These are phyloP conservation scores for Hystrix cristata DNA, from an alignment of 2,113 vertebrate species.

Conservation along the genomic window DNA sequence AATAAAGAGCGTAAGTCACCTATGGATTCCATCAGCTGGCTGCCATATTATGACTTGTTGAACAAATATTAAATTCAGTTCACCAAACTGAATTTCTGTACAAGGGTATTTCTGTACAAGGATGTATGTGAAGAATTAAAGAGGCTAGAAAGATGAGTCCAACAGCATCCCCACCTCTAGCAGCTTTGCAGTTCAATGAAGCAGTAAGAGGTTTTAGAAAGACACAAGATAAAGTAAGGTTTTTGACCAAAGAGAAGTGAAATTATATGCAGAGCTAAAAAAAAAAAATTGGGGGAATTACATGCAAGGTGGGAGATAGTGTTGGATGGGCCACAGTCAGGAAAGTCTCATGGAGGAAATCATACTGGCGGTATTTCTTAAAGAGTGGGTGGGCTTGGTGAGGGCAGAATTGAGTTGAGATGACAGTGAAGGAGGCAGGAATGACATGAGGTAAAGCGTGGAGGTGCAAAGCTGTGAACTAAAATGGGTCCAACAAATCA, in stretches of 20 bases:
- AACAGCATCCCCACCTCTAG: neutral
- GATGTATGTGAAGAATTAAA: neutral
- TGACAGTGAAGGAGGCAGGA: too few relatives aligned
- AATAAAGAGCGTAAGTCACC: neutral
- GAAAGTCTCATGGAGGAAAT: too few relatives aligned
- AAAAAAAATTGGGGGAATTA: neutral
- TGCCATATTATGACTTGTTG: neutral
- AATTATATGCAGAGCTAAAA: neutral
- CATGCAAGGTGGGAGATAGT: too few relatives aligned
- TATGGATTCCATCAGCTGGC: neutral
- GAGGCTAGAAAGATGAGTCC: neutral
- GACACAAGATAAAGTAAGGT: neutral
- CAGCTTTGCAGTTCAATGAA: too few relatives aligned
- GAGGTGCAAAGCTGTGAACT: neutral
- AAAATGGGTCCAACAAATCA: neutral
- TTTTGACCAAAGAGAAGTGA: neutral
- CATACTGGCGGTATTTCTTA: neutral
- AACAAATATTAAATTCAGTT: neutral
- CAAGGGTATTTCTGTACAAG: too few relatives aligned
- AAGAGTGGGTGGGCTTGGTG: too few relatives aligned
- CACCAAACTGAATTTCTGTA: too few relatives aligned
- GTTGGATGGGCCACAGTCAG: too few relatives aligned
- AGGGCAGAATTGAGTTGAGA: neutral
- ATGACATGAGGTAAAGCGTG: rapidly evolving
- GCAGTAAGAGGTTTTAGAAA: too few relatives aligned